These are phyloP conservation scores for Falco naumanni DNA, from an alignment of 2,797 vertebrate species.

Conservation along the genomic window DNA sequence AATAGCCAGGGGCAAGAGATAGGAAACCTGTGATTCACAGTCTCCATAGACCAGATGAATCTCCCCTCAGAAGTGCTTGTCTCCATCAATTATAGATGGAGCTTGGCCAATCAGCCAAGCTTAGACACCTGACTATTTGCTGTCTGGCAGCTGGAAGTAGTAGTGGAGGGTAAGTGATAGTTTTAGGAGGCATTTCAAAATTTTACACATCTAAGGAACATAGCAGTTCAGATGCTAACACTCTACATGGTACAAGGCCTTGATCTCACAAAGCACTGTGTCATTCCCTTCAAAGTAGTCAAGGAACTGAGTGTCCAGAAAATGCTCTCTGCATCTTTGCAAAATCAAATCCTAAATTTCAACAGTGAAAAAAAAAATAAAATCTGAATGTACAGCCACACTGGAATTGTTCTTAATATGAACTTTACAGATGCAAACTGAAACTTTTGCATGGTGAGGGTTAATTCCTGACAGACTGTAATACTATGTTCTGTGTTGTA, in stretches of 20 bases:
- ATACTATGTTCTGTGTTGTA: background rate
- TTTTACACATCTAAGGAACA: background rate
- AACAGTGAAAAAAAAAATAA: background rate
- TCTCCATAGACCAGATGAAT: background rate
- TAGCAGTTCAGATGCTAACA: background rate
- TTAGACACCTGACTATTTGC: slow-evolving; percentile 23
- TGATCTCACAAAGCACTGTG: rapidly evolving
- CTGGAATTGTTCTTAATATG: background rate
- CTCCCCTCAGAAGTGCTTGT: slow-evolving; percentile 43
- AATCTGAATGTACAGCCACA: background rate
- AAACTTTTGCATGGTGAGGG: background rate
- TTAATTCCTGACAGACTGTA: background rate
- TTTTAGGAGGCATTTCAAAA: slow-evolving; percentile 15
- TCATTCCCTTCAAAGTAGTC: background rate
- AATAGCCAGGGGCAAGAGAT: background rate
- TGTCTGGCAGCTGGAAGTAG: background rate
- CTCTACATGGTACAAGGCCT: background rate
- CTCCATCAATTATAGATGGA: slow-evolving; percentile 53
- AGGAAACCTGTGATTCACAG: background rate
- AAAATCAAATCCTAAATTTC: background rate
- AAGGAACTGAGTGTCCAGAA: background rate
- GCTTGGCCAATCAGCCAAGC: slow-evolving; percentile 4
- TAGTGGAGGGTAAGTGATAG: background rate
- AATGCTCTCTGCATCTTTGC: background rate
- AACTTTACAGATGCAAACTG: background rate